These are phyloP conservation scores for Pleuronectes platessa DNA, from an alignment of 2,113 vertebrate genomes.

Conservation along the genomic window DNA sequence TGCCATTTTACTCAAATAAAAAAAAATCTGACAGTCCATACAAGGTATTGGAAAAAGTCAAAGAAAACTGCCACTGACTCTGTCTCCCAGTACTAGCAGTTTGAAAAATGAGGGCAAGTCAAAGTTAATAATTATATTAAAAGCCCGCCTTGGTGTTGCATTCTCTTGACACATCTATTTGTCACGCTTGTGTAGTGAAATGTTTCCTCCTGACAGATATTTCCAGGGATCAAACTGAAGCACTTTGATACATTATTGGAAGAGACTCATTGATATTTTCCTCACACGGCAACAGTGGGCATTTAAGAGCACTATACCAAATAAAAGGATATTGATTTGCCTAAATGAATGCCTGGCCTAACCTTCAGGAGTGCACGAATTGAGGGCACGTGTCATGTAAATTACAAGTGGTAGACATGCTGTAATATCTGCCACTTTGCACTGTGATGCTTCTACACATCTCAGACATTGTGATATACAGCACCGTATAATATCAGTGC, in stretches of 20 bases:
- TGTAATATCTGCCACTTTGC: slow-evolving; percentile 14
- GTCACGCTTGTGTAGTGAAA: slow-evolving; percentile 62
- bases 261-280: slow-evolving; percentile 61
- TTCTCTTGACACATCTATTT: slow-evolving; percentile 71
- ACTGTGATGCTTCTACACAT: neutral
- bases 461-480: neutral
- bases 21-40: neutral
- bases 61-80: slow-evolving; percentile 21
- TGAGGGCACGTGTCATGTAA: slow-evolving; percentile 47
- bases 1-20: neutral
- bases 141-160: slow-evolving; percentile 62
- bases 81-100: slow-evolving; percentile 8
- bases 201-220: slow-evolving; percentile 56
- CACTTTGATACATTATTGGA: slow-evolving; percentile 44
- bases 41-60: neutral
- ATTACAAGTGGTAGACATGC: slow-evolving; percentile 37
- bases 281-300: slow-evolving; percentile 47
- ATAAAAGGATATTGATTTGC: slow-evolving; percentile 71
- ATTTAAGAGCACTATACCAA: slow-evolving; percentile 70
- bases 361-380: slow-evolving; percentile 60
- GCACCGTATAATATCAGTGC: slow-evolving; percentile 4
- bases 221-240: slow-evolving; percentile 60
- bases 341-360: slow-evolving; percentile 50
- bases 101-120: slow-evolving; percentile 66
- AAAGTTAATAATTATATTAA: slow-evolving; percentile 77